Conservation (phyloP, 2,888 invertebrate species). For the Ariolimax columbianus region DNA sequence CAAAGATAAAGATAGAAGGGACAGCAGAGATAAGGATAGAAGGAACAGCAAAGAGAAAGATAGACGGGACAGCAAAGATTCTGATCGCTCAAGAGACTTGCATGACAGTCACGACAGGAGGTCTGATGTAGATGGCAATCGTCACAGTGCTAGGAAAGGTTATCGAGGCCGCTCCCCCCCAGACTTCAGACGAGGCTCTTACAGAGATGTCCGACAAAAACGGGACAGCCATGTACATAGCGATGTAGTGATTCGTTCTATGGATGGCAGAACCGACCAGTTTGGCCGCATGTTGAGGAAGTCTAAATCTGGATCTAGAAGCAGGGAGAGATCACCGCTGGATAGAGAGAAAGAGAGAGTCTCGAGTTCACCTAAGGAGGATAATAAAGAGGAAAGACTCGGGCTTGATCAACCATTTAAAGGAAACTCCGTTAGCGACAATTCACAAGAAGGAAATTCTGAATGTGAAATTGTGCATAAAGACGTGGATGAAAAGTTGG, state of each 20-base stretch:
- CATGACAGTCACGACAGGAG: conserved; percentile 34
- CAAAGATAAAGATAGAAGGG: conserved; percentile 39
- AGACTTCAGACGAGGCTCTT: conserved; percentile 21
- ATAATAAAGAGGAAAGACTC: background rate
- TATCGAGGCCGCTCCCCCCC: conserved; percentile 24
- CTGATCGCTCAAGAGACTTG: conserved; percentile 45
- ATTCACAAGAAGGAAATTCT: background rate
- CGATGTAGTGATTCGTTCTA: conserved; percentile 34
- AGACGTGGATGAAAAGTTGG: background rate
- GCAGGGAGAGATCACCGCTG: conserved; percentile 40
- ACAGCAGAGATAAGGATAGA: conserved; percentile 39
- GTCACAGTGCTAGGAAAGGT: conserved; percentile 25
- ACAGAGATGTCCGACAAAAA: conserved; percentile 12
- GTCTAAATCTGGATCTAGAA: conserved; percentile 27
- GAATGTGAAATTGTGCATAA: background rate
- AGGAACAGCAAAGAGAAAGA: conserved; percentile 39
- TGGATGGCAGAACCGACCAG: conserved; percentile 50
- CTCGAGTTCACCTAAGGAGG: conserved; percentile 9
- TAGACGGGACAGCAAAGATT: conserved; percentile 43
- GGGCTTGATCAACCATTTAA: background rate
- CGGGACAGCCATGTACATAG: conserved; percentile 18
- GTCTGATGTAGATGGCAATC: conserved; percentile 16
- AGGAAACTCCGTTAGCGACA: background rate
- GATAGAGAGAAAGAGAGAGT: conserved; percentile 24
- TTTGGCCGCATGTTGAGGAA: conserved; percentile 43